Percentiles rank a stretch among this genome's conserved stretches.
phyloP scores from a whole-genome alignment of 2,888 invertebrate genomes.

The Aleiodes testaceus region DNA sequence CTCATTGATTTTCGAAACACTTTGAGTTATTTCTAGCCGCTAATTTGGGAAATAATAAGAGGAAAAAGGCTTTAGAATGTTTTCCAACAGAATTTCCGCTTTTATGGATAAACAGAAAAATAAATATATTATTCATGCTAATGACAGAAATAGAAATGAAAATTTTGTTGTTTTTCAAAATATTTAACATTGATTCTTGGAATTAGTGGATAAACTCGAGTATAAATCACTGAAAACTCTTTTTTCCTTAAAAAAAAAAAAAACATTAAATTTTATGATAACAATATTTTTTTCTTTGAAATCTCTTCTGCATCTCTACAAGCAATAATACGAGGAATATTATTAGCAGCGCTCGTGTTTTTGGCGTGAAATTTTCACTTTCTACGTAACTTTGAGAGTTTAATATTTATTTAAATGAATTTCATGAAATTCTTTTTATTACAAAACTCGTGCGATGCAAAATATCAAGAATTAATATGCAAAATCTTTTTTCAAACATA shows the following conservation, averaged over 20 bases:
- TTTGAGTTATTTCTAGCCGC: neutral
- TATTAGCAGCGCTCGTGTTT: conserved; percentile 15
- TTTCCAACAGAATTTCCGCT: neutral
- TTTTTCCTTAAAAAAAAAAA: neutral
- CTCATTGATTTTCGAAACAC: no score
- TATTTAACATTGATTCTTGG: neutral
- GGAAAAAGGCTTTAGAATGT: neutral
- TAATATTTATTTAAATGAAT: neutral
- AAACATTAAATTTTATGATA: no score
- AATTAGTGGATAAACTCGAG: neutral
- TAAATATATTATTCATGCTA: neutral
- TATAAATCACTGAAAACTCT: conserved; percentile 1
- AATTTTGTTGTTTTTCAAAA: conserved; percentile 10
- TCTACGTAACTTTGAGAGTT: neutral
- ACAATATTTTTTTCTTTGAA: no score
- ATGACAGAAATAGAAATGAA: conserved; percentile 15
- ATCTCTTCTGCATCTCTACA: no score
- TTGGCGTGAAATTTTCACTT: conserved; percentile 33
- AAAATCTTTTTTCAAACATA: neutral
- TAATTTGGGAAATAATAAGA: neutral
- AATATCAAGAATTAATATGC: neutral
- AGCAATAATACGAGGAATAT: neutral
- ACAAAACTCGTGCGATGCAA: neutral
- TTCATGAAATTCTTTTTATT: neutral
- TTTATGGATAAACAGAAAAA: neutral